Evolutionary conservation across 2,888 invertebrate genomes (phyloP), one percentile per base, ranked within the genome.

Genomic region (Erannis defoliaria): DNA sequence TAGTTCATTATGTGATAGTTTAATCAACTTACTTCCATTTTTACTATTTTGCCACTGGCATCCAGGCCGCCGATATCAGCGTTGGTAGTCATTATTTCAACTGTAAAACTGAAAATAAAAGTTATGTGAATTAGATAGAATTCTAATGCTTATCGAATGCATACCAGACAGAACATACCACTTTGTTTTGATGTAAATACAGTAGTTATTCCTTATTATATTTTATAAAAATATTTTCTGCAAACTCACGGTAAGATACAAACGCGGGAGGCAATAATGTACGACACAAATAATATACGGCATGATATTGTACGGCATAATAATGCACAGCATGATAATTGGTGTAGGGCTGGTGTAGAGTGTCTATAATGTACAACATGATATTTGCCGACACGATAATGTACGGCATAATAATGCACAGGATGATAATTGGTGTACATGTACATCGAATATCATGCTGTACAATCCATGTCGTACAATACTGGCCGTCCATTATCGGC

Each of bases 1-100:
- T 16, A 5, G 3, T 16, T 5, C 5, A 16, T 5, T 6, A 37
- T 16, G 16, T 5, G 3, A 0, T 38, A 18, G 16, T 16, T 1
- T 31, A 14, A 23, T 42, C 38, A 48, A 79, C 88, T 85, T 86
- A 94, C 94, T 93, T 93, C 94, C 94, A 91, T 94, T 93, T 88
- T 94, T 73, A 92, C 86, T 79, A 89, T 93, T 84, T 93, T 93
- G 42, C 93, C 93, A 74, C 87, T 90, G 69, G 89, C 85, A 78
- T 93, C 91, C 40, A 90, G 81, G 69, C 88, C 77, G 57, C 84
- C 86, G 73, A 88, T 85, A 84, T 92, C 93, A 35, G 83, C 88
- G 78, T 86, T 90, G 35, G 88, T 84, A 70, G 88, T 83, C 93
- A 93, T 93, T 75, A 78, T 64, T 48, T 51, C 86, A 64, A 51